Base-by-base conservation (phyloP, 1,140 invertebrate genomes). In the Fopius arisanus region DNA sequence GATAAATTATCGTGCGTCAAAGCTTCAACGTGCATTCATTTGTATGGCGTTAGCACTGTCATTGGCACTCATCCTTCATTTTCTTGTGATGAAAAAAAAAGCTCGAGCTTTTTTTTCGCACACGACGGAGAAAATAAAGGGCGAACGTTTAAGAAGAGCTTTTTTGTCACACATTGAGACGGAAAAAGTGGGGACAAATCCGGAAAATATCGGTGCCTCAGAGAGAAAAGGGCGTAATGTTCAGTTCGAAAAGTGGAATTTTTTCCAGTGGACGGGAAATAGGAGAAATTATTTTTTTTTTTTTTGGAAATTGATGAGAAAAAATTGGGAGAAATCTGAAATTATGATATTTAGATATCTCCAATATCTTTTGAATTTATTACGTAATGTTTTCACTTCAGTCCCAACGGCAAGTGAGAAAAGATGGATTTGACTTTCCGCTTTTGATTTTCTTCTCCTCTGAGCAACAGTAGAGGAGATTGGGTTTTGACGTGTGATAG, bases 401-500 rank as follows among this genome's bases (percentile, higher is more conserved):
- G 14, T 68, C 26, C 4, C 19, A 26, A 59, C 26, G 54, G 3
- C 43, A 66, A 63, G 21, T 43, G 31, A 21, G 29, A 28, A 62
- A 48, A 31, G 14, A 10, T 40, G 29, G 16, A 48, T 29, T 33
- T 5, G 19, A 14, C 16, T 63, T 16, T 10, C 62, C 6, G 12
- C 28, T 16, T n/a, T 69, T 51, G 5, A 16, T 70, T 26, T 62
- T 59, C 51, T n/a, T 54, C 6, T 70, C 21, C 33, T 43, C 51
- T 48, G 29, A 70, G 37, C 16, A 43, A 37, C 19, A 12, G 79
- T 80, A 75, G 67, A 40, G 76, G 81, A 86, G 85, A 87, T 88
- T 87, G 85, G 81, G 78, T 86, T 87, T 86, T 87, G 87, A 88
- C 87, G 77, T 86, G 74, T 87, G 87, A 88, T 88, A 84, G 85